A percentile compares a stretch with the other conserved stretches of the same genome.
Evolutionary conservation across 2,888 invertebrate species (phyloP).

Genomic region (Apeira syringaria): DNA sequence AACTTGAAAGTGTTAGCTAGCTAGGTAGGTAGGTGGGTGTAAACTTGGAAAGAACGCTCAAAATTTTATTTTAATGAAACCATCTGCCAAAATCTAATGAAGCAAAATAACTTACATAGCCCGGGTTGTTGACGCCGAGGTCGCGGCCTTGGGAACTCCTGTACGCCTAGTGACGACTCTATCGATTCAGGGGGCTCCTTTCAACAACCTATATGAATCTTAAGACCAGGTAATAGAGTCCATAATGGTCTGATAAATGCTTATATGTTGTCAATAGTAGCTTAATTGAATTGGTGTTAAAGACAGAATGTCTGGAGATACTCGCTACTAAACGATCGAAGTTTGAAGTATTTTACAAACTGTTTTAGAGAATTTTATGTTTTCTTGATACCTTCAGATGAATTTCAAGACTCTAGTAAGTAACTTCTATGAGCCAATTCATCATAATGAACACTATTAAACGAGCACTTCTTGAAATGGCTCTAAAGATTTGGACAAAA

Average conservation of each 20-base stretch:
- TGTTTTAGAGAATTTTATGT: neutral
- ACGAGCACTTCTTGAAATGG: too few species aligned
- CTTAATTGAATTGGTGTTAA: constrained; percentile 18
- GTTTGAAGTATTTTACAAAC: neutral
- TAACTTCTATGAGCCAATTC: neutral
- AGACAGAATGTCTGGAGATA: constrained; percentile 1
- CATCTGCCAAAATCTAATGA: constrained; percentile 15
- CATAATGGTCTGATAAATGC: constrained; percentile 12
- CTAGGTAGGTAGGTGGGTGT: too few species aligned
- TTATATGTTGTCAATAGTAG: constrained; percentile 2
- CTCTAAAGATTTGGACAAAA: too few species aligned
- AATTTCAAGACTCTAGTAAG: constrained; percentile 4
- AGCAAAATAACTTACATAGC: constrained; percentile 3
- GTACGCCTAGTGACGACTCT: constrained; percentile 29
- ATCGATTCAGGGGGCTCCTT: constrained; percentile 37
- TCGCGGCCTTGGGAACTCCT: constrained; percentile 38
- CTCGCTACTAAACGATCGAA: neutral
- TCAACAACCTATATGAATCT: constrained; percentile 14
- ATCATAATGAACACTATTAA: constrained; percentile 4
- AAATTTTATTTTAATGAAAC: too few species aligned
- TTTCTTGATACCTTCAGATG: constrained; percentile 1
- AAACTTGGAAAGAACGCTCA: too few species aligned
- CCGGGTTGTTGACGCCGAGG: constrained; percentile 31
- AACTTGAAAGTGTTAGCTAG: too few species aligned
- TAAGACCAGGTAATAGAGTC: constrained; percentile 19